Percentiles rank a stretch among this genome's conserved stretches.
Conservation (phyloP, 2,888 invertebrate genomes). For the Caenorhabditis wallacei region DNA sequence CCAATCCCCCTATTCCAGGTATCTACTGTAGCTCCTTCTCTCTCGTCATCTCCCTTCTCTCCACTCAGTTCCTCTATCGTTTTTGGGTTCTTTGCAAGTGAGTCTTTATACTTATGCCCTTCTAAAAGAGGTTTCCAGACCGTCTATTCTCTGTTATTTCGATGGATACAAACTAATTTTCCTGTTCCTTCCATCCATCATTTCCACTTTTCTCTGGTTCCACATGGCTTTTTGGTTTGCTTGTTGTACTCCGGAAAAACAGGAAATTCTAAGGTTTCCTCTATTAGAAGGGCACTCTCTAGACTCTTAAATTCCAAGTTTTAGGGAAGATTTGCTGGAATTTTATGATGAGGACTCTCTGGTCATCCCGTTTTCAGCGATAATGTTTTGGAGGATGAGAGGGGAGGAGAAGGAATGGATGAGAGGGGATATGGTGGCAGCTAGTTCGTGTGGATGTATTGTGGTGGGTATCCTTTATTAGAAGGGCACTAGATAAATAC, state of each 20-base stretch:
- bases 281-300: not conserved
- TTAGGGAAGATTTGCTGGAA: not conserved
- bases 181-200: not conserved
- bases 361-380: not conserved
- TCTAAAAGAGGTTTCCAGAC: constrained; percentile 6
- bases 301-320: not conserved
- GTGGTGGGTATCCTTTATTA: not conserved
- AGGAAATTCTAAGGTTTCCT: constrained; percentile 3
- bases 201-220: constrained; percentile 17
- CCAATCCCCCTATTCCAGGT: not conserved
- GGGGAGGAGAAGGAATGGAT: not conserved
- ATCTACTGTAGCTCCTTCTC: constrained; percentile 12
- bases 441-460: not conserved
- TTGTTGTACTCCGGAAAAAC: constrained; percentile 6
- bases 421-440: not conserved
- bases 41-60: constrained; percentile 3
- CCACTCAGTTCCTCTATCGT: constrained; percentile 2
- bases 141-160: not conserved
- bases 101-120: not conserved
- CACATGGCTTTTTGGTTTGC: constrained; percentile 13
- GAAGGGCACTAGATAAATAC: not conserved
- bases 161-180: not conserved
- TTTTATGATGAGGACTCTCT: constrained; percentile 4
- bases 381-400: not conserved
- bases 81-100: constrained; percentile 11